A percentile compares a stretch with the other conserved stretches of the same genome.
Evolutionary conservation across 2,113 vertebrate genomes (phyloP).

Genomic region (Mesitornis unicolor): DNA sequence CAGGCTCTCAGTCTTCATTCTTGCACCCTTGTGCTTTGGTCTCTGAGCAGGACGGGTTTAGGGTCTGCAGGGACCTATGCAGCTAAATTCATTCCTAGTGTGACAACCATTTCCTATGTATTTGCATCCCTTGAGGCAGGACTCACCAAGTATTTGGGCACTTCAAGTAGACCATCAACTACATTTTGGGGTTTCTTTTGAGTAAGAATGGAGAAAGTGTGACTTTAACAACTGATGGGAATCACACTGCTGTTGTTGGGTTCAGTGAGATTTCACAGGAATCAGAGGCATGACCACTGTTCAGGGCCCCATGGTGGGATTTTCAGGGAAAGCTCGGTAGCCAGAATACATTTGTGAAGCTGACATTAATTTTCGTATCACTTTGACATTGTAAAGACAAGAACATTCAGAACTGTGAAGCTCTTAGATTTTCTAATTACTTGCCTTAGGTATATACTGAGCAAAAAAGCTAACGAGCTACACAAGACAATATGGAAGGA

Average conservation of each 20-base stretch:
- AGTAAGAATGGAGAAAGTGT: background rate
- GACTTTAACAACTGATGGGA: background rate
- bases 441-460: too few relatives aligned
- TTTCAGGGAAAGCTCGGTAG: background rate
- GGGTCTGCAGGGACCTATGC: too few relatives aligned
- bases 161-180: background rate
- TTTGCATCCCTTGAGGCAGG: background rate
- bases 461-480: too few relatives aligned
- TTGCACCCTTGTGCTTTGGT: background rate
- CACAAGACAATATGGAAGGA: too few relatives aligned
- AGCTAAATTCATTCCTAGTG: too few relatives aligned
- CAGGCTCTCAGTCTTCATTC: background rate
- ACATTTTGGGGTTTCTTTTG: background rate
- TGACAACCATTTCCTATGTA: background rate
- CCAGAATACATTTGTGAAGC: background rate
- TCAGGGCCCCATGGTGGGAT: fast-evolving
- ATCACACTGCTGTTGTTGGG: fast-evolving
- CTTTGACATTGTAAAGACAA: background rate
- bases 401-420: background rate
- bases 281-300: fast-evolving
- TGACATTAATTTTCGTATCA: background rate
- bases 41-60: background rate
- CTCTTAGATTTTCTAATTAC: fast-evolving
- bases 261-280: background rate
- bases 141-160: background rate